Conservation (phyloP, 2,113 vertebrate species). For the Ciconia stormi region DNA sequence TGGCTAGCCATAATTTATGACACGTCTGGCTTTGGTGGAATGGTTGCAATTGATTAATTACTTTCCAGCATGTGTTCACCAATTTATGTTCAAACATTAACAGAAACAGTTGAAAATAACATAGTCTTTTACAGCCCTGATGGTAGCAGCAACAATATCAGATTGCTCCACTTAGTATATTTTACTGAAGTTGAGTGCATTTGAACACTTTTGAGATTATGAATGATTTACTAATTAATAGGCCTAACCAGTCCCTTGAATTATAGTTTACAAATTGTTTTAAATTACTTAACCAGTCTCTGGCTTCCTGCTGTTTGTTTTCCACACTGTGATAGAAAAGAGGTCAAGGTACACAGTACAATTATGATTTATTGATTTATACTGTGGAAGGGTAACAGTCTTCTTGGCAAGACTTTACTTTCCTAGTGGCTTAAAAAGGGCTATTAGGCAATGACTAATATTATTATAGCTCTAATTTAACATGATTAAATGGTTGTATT, state of each 20-base stretch:
- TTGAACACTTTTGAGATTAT: background rate
- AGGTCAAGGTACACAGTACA: background rate
- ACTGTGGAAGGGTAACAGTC: background rate
- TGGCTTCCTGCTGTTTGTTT: background rate
- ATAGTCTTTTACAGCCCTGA: background rate
- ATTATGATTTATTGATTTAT: slow-evolving; percentile 49
- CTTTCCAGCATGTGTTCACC: background rate
- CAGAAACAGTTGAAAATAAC: background rate
- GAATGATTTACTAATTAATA: slow-evolving; percentile 20
- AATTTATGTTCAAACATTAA: background rate
- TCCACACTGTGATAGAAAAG: background rate
- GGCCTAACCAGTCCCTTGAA: background rate
- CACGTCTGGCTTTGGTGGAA: background rate
- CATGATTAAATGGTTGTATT: slow-evolving; percentile 13
- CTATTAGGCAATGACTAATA: slow-evolving; percentile 34
- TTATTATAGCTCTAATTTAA: slow-evolving; percentile 43
- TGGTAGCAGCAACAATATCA: background rate
- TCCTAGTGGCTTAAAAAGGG: background rate
- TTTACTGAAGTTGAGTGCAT: background rate
- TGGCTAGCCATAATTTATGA: background rate
- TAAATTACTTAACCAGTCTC: background rate
- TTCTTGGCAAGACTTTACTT: slow-evolving; percentile 33
- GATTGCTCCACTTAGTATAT: background rate
- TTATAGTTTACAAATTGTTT: background rate
- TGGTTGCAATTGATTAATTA: background rate